These are phyloP conservation scores for Xestia ashworthii DNA, from an alignment of 2,888 invertebrate species.

Conservation along the genomic window DNA sequence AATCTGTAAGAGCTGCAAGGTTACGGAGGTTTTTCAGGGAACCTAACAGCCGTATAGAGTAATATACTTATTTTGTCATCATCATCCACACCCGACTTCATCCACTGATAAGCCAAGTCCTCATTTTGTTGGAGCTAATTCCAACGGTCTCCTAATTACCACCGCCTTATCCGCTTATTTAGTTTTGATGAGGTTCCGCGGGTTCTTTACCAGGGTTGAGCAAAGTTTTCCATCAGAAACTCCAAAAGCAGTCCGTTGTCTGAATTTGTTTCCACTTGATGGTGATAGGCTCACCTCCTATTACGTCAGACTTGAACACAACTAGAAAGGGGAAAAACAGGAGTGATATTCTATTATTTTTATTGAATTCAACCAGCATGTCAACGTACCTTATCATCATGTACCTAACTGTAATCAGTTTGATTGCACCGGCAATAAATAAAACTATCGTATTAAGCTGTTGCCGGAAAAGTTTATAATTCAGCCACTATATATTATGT, in stretches of 20 bases:
- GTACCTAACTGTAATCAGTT: conserved; percentile 14
- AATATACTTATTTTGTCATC: not conserved
- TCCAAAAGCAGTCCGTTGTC: not conserved
- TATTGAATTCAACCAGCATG: not conserved
- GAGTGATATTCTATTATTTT: not conserved
- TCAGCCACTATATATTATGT: conserved; percentile 52
- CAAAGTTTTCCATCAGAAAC: not conserved
- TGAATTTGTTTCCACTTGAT: not conserved
- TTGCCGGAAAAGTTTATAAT: conserved; percentile 45
- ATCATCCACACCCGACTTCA: not conserved
- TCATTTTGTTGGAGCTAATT: not conserved
- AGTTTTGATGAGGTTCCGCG: not conserved
- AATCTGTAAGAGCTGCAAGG: not conserved
- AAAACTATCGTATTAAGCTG: conserved; percentile 24
- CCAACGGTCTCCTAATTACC: not conserved
- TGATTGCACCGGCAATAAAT: conserved; percentile 39
- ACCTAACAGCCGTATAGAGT: not conserved
- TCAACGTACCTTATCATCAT: not conserved
- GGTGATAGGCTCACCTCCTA: not conserved
- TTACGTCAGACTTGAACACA: not conserved
- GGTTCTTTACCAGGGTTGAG: not conserved
- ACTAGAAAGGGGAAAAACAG: not conserved
- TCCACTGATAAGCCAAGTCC: not conserved
- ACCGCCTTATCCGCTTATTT: not conserved
- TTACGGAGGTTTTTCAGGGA: not conserved